phyloP scores from a whole-genome alignment of 2,113 vertebrate species.

The Oryzias javanicus region DNA sequence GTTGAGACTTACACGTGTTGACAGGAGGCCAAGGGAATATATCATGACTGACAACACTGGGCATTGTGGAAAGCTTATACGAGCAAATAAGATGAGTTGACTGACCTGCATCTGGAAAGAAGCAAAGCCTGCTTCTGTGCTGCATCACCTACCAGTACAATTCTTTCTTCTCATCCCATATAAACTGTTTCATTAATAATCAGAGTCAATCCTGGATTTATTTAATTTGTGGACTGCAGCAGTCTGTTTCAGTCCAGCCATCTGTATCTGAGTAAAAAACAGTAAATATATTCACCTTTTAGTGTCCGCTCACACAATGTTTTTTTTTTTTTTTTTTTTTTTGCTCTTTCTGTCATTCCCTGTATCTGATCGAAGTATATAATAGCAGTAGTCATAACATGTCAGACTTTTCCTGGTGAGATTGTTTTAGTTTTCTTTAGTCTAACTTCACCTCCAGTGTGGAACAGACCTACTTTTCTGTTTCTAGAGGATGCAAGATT shows the following conservation, averaged over 20 bases:
- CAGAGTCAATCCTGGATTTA: slow-evolving; percentile 24
- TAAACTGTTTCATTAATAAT: slow-evolving; percentile 15
- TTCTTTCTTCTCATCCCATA: slow-evolving; percentile 20
- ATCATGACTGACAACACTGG: slow-evolving; percentile 70
- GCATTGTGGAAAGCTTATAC: slow-evolving; percentile 62
- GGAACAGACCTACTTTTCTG: slow-evolving; percentile 40
- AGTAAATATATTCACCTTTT: slow-evolving; percentile 28
- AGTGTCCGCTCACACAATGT: slow-evolving; percentile 45
- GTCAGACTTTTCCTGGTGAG: slow-evolving; percentile 73
- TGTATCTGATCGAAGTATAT: slow-evolving; percentile 73
- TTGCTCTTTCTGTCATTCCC: slow-evolving; percentile 66
- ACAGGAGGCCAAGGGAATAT: slow-evolving; percentile 71
- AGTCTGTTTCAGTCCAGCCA: slow-evolving; percentile 21
- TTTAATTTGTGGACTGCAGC: slow-evolving; percentile 4
- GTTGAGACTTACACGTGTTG: slow-evolving; percentile 68
- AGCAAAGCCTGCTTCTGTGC: slow-evolving; percentile 28
- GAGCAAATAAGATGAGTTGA: slow-evolving; percentile 58
- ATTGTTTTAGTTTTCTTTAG: slow-evolving; percentile 71
- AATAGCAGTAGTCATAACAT: slow-evolving; percentile 80
- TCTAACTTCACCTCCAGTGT: slow-evolving; percentile 45
- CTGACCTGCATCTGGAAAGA: slow-evolving; percentile 54
- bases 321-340: slow-evolving; percentile 63
- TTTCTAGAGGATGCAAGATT: slow-evolving; percentile 70
- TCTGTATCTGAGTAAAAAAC: slow-evolving; percentile 28
- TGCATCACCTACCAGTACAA: slow-evolving; percentile 5